Evolutionary conservation across 1,140 invertebrate genomes (phyloP).

Genomic region (Trachymyrmex cornetzi): DNA sequence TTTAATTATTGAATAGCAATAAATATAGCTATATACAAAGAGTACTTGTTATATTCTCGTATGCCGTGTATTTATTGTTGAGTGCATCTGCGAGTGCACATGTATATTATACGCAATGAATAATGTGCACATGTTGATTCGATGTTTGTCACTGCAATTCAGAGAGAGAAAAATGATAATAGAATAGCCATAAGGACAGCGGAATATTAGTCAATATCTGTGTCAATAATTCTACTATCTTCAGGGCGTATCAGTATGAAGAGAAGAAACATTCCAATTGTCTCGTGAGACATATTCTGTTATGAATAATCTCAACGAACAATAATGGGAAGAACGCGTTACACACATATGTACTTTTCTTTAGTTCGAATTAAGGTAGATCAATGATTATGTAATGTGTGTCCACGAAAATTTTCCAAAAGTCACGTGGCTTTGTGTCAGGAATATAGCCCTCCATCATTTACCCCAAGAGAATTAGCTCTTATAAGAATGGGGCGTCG

Average conservation of each 20-base stretch:
- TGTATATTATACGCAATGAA: constrained; percentile 44
- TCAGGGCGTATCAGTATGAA: not conserved
- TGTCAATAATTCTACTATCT: constrained; percentile 21
- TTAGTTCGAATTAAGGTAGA: constrained; percentile 19
- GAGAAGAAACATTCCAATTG: constrained; percentile 33
- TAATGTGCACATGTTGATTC: constrained; percentile 37
- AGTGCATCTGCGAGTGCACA: constrained; percentile 39
- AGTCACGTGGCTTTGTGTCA: no score
- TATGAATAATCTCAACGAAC: not conserved
- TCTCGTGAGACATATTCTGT: constrained; percentile 21
- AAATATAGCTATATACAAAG: constrained; percentile 50
- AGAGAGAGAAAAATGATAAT: constrained; percentile 20
- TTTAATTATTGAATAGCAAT: constrained; percentile 58
- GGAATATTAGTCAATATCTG: constrained; percentile 46
- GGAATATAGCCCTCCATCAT: no score
- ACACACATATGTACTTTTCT: constrained; percentile 6
- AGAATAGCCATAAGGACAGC: constrained; percentile 13
- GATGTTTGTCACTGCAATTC: not conserved
- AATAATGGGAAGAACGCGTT: constrained; percentile 4
- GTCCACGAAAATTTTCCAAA: no score
- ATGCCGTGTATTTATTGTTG: constrained; percentile 51
- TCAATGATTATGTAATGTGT: not conserved
- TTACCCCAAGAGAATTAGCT: no score
- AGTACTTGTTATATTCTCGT: constrained; percentile 60
- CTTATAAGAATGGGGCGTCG: no score